Percentiles rank a stretch among this genome's conserved stretches.
Evolutionary conservation across 2,888 invertebrate genomes (phyloP).

Genomic region (Oligia fasciuncula): DNA sequence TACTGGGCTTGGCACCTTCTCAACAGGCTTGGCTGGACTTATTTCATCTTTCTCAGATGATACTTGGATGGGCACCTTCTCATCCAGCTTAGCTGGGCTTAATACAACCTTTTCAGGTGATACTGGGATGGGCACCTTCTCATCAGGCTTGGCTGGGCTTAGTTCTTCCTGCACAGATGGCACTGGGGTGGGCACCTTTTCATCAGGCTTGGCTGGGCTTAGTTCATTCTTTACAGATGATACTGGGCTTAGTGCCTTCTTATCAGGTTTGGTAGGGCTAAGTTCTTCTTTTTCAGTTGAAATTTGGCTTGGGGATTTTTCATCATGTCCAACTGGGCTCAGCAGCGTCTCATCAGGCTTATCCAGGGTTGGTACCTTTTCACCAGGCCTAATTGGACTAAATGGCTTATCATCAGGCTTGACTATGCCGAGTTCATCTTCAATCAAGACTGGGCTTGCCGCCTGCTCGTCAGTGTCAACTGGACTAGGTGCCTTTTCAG

Average conservation of each 20-base stretch:
- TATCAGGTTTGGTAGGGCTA: not conserved
- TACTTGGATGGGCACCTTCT: not conserved
- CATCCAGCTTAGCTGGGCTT: not conserved
- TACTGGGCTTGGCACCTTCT: not conserved
- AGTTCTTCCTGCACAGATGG: not conserved
- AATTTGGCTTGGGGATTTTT: not conserved
- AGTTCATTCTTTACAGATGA: not conserved
- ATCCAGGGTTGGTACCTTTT: not conserved
- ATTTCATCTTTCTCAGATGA: not conserved
- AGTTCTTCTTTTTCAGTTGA: not conserved
- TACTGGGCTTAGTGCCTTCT: not conserved
- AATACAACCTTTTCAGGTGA: not conserved
- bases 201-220: not conserved
- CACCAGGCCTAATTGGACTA: not conserved
- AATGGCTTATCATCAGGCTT: not conserved
- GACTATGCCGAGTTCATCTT: slow-evolving; percentile 1
- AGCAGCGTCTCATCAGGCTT: not conserved
- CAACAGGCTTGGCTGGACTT: not conserved
- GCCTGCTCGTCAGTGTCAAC: not conserved
- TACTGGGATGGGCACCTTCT: not conserved
- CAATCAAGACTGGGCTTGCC: not conserved
- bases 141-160: not conserved
- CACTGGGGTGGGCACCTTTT: not conserved
- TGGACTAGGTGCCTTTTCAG: slow-evolving; percentile 11
- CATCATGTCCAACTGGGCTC: not conserved